These are phyloP conservation scores for Alviniconcha strummeri DNA, from an alignment of 2,888 invertebrate genomes.

Conservation along the genomic window DNA sequence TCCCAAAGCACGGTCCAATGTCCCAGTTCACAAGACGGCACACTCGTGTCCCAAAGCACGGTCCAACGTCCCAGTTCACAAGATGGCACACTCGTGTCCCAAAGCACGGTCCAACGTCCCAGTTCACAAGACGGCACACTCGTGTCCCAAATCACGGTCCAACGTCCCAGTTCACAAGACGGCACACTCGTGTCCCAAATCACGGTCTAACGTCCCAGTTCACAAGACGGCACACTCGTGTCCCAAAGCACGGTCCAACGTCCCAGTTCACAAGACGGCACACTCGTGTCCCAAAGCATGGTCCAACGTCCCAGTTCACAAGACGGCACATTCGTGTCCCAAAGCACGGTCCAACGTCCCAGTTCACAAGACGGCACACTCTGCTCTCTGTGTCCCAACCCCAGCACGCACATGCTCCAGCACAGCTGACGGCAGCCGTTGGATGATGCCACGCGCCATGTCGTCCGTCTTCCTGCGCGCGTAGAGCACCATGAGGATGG, in stretches of 20 bases:
- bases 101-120: too few relatives aligned
- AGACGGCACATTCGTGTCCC: slow-evolving; percentile 32
- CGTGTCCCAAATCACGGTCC: too few relatives aligned
- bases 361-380: slow-evolving; percentile 18
- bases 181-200: slow-evolving; percentile 34
- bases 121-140: too few relatives aligned
- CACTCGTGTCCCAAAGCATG: slow-evolving; percentile 37
- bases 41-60: too few relatives aligned
- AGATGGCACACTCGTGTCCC: slow-evolving; percentile 32
- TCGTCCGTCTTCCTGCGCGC: slow-evolving; percentile 50
- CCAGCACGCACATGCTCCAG: slow-evolving; percentile 39
- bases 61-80: neutral
- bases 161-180: neutral
- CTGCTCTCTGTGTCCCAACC: slow-evolving; percentile 35
- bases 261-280: slow-evolving; percentile 1
- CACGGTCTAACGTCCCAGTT: too few relatives aligned
- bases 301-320: too few relatives aligned
- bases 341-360: neutral
- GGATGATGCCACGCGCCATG: slow-evolving; percentile 41
- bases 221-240: too few relatives aligned
- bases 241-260: too few relatives aligned
- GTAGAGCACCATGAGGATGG: slow-evolving; percentile 54
- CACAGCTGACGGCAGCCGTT: slow-evolving; percentile 38
- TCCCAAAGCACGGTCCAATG: too few relatives aligned
- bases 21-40: too few relatives aligned